These are phyloP conservation scores for Hyphantria cunea DNA, from an alignment of 1,140 invertebrate species.

Conservation along the genomic window DNA sequence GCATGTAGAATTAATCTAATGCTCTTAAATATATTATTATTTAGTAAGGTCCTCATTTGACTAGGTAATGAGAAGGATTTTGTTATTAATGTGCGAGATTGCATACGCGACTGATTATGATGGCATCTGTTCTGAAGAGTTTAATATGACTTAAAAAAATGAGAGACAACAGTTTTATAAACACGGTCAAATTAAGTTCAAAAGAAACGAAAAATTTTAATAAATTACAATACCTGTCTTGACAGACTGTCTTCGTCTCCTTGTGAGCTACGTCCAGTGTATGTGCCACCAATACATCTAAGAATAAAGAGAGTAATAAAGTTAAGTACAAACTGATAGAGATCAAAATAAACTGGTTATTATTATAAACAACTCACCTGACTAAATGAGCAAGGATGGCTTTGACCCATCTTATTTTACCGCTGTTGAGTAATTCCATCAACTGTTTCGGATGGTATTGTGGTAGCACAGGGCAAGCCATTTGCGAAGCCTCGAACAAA, in stretches of 20 bases:
- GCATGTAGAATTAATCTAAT: no score
- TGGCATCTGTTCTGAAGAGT: neutral
- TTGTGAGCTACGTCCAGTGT: slow-evolving; percentile 79
- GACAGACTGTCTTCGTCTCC: slow-evolving; percentile 86
- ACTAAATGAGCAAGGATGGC: slow-evolving; percentile 98
- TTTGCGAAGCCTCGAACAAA: slow-evolving; percentile 97
- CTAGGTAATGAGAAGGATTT: no score
- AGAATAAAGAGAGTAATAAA: neutral
- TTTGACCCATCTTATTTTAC: slow-evolving; percentile 98
- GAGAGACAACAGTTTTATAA: neutral
- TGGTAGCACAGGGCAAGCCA: slow-evolving; percentile 98
- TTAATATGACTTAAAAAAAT: neutral
- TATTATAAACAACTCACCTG: slow-evolving; percentile 63
- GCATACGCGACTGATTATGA: neutral
- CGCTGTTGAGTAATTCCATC: slow-evolving; percentile 99
- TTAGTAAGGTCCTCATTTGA: no score
- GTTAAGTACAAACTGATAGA: no score
- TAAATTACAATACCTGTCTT: slow-evolving; percentile 76
- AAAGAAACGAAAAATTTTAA: neutral
- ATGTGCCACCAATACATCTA: slow-evolving; percentile 88
- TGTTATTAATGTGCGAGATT: neutral
- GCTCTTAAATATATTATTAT: no score
- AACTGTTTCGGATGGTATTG: slow-evolving; percentile 99
- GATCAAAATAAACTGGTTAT: neutral
- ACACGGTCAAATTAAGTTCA: neutral